These are phyloP conservation scores for Fissipunctia ypsillon DNA, from an alignment of 2,888 invertebrate genomes.

Conservation along the genomic window DNA sequence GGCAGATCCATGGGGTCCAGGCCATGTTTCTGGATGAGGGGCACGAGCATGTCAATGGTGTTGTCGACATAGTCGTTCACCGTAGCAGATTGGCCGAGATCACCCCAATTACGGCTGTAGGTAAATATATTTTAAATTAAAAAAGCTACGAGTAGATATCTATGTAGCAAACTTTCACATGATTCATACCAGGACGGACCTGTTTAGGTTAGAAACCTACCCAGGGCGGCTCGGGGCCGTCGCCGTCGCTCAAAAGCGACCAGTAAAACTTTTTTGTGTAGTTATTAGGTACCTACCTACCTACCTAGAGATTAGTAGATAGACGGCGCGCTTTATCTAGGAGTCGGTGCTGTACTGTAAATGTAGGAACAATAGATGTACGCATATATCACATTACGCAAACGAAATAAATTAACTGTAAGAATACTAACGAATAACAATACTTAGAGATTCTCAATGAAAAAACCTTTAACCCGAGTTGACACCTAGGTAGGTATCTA, in stretches of 20 bases:
- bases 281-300: no score
- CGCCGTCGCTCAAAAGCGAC: no score
- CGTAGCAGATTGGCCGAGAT: constrained; percentile 78
- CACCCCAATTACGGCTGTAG: constrained; percentile 77
- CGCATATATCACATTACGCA: not conserved
- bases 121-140: constrained; percentile 5
- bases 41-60: constrained; percentile 82
- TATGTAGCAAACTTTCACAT: not conserved
- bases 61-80: constrained; percentile 88
- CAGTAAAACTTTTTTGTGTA: not conserved
- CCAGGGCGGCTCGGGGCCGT: no score
- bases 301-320: not conserved
- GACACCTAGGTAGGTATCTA: not conserved
- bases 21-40: constrained; percentile 81
- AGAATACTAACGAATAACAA: not conserved
- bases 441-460: not conserved
- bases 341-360: not conserved
- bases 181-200: not conserved
- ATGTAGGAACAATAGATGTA: not conserved
- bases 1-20: constrained; percentile 89
- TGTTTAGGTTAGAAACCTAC: not conserved
- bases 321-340: not conserved
- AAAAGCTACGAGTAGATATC: not conserved
- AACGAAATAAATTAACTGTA: not conserved
- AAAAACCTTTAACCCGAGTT: not conserved